Base-by-base conservation (phyloP, 2,888 invertebrate genomes). In the Corbicula japonica region DNA sequence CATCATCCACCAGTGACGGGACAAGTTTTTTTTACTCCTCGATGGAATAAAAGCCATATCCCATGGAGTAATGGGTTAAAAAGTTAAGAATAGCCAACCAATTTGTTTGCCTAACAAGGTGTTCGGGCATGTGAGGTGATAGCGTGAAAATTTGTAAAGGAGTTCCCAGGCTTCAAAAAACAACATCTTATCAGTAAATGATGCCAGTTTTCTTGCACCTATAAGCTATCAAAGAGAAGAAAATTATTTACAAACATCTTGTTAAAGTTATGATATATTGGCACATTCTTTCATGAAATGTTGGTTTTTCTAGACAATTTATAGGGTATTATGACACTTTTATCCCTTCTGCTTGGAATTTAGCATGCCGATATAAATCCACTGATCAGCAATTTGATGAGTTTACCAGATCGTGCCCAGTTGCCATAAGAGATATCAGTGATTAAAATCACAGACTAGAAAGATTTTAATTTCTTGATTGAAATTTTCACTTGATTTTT, bases 271-370 rank as follows among this genome's bases (percentile, higher is more conserved):
- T 66, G 74, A 74, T 54, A 54, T 66, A 60, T 61, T 38, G 38
- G 46, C 44, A 68, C 66, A 68, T 74, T 66, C 50, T 32, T 63
- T 50, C 8, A 38, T 41, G 32, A 48, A 50, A 41, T 38, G 68
- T 48, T 74, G 38, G 48, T 74, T 61, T 66, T 74, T 50, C 58
- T 63, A 48, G 69, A 73, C 74, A 63, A 73, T 78, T 78, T 74
- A 78, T 78, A 58, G 60, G 41, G 41, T 62, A 58, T 78, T 78
- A 78, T 78, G 78, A 78, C 78, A 74, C 73, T 78, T 78, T 78
- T 74, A 78, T 70, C 30, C 35, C 50, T 30, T 46, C 34, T 34
- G 34, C 50, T 71, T 66, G 65, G 76, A 76, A 60, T 58, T 23
- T 54, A 60, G 48, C 68, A 72, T 56, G 41, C 71, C 32, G 65